A percentile compares a stretch with the other conserved stretches of the same genome.
phyloP scores from a whole-genome alignment of 2,888 invertebrate genomes.

The Phragmatobia fuliginosa region DNA sequence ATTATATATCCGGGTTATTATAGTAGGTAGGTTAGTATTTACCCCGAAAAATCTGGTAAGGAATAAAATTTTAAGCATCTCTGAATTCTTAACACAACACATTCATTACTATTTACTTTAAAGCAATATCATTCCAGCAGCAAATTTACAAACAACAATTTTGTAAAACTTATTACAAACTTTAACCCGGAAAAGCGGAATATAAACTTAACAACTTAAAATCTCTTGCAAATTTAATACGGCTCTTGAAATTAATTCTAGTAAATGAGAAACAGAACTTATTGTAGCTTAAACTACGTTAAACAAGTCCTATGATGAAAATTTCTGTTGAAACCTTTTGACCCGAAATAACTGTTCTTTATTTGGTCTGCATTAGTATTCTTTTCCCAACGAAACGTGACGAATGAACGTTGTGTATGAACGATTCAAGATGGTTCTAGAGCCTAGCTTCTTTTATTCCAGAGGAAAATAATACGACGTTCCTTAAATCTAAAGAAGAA shows the following conservation, averaged over 20 bases:
- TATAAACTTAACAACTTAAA: background rate
- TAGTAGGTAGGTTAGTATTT: too few species aligned
- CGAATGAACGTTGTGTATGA: conserved; percentile 38
- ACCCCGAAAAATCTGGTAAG: too few species aligned
- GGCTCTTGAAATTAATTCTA: background rate
- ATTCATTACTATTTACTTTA: background rate
- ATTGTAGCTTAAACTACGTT: background rate
- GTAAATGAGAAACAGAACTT: background rate
- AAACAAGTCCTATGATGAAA: background rate
- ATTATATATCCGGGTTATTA: too few species aligned
- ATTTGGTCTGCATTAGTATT: conserved; percentile 36
- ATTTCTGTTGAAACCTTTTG: background rate
- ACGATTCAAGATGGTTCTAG: conserved; percentile 27
- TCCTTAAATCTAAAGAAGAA: conserved; percentile 10
- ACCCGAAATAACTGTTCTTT: conserved; percentile 25
- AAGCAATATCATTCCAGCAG: background rate
- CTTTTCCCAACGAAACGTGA: conserved; percentile 27
- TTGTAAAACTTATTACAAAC: background rate
- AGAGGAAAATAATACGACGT: conserved; percentile 4
- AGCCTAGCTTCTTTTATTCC: conserved; percentile 21
- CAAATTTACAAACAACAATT: background rate
- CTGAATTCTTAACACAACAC: too few species aligned
- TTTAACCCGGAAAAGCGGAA: background rate
- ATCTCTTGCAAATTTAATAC: background rate
- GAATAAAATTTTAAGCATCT: too few species aligned